phyloP scores from a whole-genome alignment of 2,113 vertebrate species.

The Mesoclemmys tuberculata region DNA sequence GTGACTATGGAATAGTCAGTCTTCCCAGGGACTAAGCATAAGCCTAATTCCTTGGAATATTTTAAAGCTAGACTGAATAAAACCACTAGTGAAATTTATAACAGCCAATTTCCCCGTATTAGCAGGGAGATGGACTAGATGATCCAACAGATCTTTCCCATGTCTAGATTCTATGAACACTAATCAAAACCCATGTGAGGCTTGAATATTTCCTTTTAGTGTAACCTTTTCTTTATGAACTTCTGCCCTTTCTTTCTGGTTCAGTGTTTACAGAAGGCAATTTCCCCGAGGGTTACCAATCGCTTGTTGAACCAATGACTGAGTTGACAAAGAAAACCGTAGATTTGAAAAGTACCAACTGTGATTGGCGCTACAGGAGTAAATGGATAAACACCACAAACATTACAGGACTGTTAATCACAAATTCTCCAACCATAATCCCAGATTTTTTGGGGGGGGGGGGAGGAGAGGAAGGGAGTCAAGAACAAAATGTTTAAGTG shows the following conservation, averaged over 20 bases:
- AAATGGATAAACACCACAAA: rapidly evolving
- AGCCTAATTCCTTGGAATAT: not conserved
- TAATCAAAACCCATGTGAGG: not conserved
- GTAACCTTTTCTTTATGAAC: not conserved
- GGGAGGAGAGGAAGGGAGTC: not conserved
- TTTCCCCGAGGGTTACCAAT: not conserved
- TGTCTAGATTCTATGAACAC: not conserved
- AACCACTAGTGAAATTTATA: not conserved
- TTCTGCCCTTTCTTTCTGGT: not conserved
- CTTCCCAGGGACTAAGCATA: not conserved
- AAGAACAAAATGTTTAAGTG: not conserved
- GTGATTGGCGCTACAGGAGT: not conserved
- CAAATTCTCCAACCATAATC: not conserved
- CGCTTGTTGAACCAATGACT: not conserved
- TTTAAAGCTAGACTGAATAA: not conserved
- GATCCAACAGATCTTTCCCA: not conserved
- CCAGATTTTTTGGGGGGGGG: not conserved
- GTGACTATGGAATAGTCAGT: not conserved
- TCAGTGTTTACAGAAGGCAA: not conserved
- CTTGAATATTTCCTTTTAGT: not conserved
- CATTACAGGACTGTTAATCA: not conserved
- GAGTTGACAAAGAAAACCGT: not conserved
- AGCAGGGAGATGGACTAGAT: not conserved
- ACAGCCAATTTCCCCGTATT: not conserved
- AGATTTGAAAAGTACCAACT: not conserved